Evolutionary conservation across 1,140 invertebrate species (phyloP).

Genomic region (Popillia japonica): DNA sequence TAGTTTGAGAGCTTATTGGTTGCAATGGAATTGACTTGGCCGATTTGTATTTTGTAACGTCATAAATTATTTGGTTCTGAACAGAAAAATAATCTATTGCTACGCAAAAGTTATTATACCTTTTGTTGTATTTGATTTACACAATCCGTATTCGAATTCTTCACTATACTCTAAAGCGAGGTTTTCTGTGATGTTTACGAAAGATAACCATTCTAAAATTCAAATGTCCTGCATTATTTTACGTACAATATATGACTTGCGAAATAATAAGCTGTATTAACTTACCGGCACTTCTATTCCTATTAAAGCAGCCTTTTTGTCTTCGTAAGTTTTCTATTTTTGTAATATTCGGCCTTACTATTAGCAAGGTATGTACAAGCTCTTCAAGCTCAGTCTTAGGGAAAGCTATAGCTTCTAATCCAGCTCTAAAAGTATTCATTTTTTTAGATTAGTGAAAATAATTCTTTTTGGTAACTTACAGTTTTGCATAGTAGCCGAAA

Average conservation of each 20-base stretch:
- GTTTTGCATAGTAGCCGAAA: constrained; percentile 74
- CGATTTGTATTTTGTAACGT: too few relatives aligned
- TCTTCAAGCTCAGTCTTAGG: constrained; percentile 62
- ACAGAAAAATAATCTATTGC: neutral
- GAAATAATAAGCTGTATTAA: constrained; percentile 42
- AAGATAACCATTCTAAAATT: constrained; percentile 67
- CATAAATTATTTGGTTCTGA: too few relatives aligned
- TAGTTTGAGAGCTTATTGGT: too few relatives aligned
- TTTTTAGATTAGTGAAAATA: neutral
- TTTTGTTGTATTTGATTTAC: neutral
- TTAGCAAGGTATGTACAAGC: constrained; percentile 65
- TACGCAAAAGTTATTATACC: constrained; percentile 34
- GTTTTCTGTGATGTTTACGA: constrained; percentile 63
- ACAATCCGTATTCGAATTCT: constrained; percentile 66
- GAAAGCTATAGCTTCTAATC: constrained; percentile 64
- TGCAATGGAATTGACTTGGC: too few relatives aligned
- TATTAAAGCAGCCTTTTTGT: constrained; percentile 71
- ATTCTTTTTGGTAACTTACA: constrained; percentile 61
- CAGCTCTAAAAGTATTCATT: constrained; percentile 50
- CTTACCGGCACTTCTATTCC: constrained; percentile 68
- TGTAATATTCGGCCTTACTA: constrained; percentile 65
- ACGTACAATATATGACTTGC: neutral
- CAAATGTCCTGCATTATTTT: neutral
- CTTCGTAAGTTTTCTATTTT: constrained; percentile 66
- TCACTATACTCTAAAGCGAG: constrained; percentile 59